A percentile compares a stretch with the other conserved stretches of the same genome.
phyloP scores from a whole-genome alignment of 2,888 invertebrate genomes.

The Nipponacmea schrenckii region DNA sequence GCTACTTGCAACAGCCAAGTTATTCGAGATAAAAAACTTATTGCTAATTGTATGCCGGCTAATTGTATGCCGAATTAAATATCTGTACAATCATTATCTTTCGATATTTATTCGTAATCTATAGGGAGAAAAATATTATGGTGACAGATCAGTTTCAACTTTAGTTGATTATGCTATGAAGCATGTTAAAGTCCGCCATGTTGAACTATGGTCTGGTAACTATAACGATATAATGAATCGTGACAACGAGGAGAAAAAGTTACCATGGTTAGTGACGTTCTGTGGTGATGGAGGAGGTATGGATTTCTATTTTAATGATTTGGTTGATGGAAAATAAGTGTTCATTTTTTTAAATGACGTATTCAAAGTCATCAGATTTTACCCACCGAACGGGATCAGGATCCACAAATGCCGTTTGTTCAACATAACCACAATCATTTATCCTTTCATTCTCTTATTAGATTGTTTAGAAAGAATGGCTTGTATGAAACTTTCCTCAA shows the following conservation, averaged over 20 bases:
- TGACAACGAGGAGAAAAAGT: slow-evolving; percentile 43
- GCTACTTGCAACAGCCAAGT: not conserved
- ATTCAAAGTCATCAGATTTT: too few relatives aligned
- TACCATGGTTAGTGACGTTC: slow-evolving; percentile 74
- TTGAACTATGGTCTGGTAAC: slow-evolving; percentile 66
- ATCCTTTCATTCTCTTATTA: slow-evolving; percentile 31
- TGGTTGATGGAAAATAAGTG: too few relatives aligned
- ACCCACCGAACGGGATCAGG: too few relatives aligned
- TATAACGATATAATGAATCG: slow-evolving; percentile 60
- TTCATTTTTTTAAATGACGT: not conserved
- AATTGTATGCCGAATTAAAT: not conserved
- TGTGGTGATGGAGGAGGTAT: slow-evolving; percentile 72
- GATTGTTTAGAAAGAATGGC: slow-evolving; percentile 73
- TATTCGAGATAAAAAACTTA: not conserved
- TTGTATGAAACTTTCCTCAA: slow-evolving; percentile 77
- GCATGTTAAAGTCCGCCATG: slow-evolving; percentile 70
- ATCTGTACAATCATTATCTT: not conserved
- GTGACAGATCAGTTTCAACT: slow-evolving; percentile 73
- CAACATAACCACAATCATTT: too few relatives aligned
- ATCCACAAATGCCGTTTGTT: too few relatives aligned
- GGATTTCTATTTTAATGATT: not conserved
- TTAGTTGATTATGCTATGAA: slow-evolving; percentile 76
- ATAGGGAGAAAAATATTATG: slow-evolving; percentile 74
- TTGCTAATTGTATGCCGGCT: not conserved
- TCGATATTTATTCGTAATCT: slow-evolving; percentile 38